Evolutionary conservation across 2,113 vertebrate genomes (phyloP), one percentile per base, ranked within the genome.

Genomic region (Formicarius rufipectus): DNA sequence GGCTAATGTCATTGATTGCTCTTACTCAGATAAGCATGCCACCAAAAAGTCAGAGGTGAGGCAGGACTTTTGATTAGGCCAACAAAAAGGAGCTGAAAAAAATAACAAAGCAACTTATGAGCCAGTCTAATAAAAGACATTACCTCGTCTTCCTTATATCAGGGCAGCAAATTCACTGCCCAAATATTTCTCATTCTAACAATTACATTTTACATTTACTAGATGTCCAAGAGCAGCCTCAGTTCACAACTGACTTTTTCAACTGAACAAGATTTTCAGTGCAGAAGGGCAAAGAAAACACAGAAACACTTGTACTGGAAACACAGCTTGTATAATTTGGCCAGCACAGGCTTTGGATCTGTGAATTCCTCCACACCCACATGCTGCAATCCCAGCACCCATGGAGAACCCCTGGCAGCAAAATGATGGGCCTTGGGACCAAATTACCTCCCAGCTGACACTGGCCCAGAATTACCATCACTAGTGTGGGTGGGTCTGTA

Each of bases 111-210:
- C 56, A 77, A 86, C 24, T 86, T 88, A 85, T 31, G 80, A 96
- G 31, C n/a, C 42, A 92, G 44, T n/a, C 76, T 93, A 75, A 82
- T 89, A 87, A 92, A 95, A 95, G 80, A 62, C 47, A 90, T 84
- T 95, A 90, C 68, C 76, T 92, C 85, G 47, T 76, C 73, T 90
- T 52, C 31, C 63, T 88, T 80, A 13, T n/a, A 59, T 35, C 39
- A 72, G 1, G 22, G 60, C 60, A 95, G 45, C 82, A 84, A 63
- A 78, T 71, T 63, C 72, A 63, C 33, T 71, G 19, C 64, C 59
- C 37, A 86, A 92, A 10, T 75, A 87, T 71, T 95, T 93, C 62
- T 63, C 83, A 84, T 64, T 22, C 27, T 56, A 87, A 40, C n/a
- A 84, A 75, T 74, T 86, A 49, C 59, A 74, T 84, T 88, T 66